Conservation (phyloP, 2,888 invertebrate species). For the Drosophila quinaria region DNA sequence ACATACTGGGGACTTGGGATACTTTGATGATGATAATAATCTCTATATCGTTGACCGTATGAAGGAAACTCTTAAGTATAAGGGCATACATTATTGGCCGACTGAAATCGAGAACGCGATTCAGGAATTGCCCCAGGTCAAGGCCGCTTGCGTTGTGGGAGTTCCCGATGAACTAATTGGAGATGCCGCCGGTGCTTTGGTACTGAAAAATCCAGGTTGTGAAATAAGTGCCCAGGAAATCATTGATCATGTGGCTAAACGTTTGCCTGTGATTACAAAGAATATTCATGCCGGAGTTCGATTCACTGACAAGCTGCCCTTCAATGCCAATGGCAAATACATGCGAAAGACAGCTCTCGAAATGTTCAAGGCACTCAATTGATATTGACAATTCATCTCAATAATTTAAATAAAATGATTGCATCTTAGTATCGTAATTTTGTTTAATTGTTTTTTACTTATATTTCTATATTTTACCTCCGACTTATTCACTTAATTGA, state of each 20-base stretch:
- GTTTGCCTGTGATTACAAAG: constrained; percentile 39
- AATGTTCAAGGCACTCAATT: constrained; percentile 46
- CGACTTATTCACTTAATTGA: too few relatives aligned
- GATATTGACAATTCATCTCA: not conserved
- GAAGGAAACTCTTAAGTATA: constrained; percentile 79
- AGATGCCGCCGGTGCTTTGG: constrained; percentile 54
- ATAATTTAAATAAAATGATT: constrained; percentile 1
- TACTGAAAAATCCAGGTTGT: constrained; percentile 29
- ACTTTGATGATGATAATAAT: constrained; percentile 75
- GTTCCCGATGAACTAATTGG: constrained; percentile 48
- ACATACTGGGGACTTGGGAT: constrained; percentile 82
- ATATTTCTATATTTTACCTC: too few relatives aligned
- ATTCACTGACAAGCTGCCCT: constrained; percentile 72
- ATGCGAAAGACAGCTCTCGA: constrained; percentile 57
- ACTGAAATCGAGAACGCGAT: constrained; percentile 77
- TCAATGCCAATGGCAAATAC: constrained; percentile 75
- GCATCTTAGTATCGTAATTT: too few relatives aligned
- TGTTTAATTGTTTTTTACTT: too few relatives aligned
- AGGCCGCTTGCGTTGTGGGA: constrained; percentile 71
- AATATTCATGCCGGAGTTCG: constrained; percentile 72
- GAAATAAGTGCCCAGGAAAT: constrained; percentile 46
- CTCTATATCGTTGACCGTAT: constrained; percentile 76
- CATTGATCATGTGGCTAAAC: constrained; percentile 50
- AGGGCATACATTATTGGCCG: constrained; percentile 66
- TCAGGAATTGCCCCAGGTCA: constrained; percentile 64